phyloP scores from a whole-genome alignment of 2,797 vertebrate genomes.

The Ctenochaetus hawaiiensis region DNA sequence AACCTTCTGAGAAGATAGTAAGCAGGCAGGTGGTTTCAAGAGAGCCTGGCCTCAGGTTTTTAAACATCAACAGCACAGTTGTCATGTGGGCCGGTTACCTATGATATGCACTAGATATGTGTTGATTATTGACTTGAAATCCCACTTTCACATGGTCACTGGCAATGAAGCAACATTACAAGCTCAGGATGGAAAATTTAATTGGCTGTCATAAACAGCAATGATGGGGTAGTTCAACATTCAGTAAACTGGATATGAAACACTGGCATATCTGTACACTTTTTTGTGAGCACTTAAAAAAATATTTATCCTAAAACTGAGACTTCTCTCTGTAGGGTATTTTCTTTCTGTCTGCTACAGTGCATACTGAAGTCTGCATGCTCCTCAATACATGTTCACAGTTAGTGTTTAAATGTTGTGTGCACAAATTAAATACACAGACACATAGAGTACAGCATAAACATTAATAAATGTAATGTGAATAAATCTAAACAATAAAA shows the following conservation, averaged over 20 bases:
- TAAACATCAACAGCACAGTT: conserved; percentile 50
- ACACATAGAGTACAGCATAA: background rate
- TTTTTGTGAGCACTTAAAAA: background rate
- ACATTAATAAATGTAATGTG: background rate
- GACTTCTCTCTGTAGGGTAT: background rate
- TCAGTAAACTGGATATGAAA: background rate
- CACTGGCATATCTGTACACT: background rate
- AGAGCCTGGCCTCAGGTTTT: conserved; percentile 40
- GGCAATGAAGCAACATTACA: background rate
- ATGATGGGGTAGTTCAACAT: background rate
- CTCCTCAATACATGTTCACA: background rate
- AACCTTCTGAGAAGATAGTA: conserved; percentile 72
- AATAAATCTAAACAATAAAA: background rate
- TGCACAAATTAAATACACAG: conserved; percentile 8
- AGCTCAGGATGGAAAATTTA: background rate
- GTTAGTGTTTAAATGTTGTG: background rate
- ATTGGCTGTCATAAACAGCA: background rate
- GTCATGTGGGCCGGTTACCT: conserved; percentile 11
- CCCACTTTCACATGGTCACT: background rate
- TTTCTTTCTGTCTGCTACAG: background rate
- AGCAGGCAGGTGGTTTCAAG: conserved; percentile 69
- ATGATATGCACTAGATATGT: background rate
- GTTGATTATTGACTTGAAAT: conserved; percentile 58
- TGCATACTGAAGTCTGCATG: background rate
- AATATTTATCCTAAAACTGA: conserved; percentile 1